A percentile compares a stretch with the other conserved stretches of the same genome.
phyloP scores from a whole-genome alignment of 2,888 invertebrate genomes.

The Yponomeuta malinellus region DNA sequence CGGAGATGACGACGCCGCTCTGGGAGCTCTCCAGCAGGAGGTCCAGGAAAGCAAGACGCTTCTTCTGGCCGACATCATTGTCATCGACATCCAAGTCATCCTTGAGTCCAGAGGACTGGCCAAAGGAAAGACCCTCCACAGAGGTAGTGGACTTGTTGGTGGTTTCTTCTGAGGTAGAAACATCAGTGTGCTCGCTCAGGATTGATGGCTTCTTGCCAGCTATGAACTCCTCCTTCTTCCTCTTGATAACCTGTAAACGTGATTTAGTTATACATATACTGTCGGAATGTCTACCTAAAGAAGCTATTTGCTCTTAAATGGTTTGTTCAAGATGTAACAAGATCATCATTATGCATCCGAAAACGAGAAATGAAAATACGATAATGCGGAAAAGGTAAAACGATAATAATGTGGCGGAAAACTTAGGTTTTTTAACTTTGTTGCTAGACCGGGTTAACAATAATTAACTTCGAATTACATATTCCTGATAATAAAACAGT shows the following conservation, averaged over 20 bases:
- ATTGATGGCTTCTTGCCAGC: constrained; percentile 74
- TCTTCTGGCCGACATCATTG: constrained; percentile 86
- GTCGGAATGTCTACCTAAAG: background rate
- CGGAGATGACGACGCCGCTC: constrained; percentile 81
- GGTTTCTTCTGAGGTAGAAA: constrained; percentile 31
- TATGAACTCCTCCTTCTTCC: constrained; percentile 84
- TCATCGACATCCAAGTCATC: constrained; percentile 89
- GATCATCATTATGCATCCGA: no score
- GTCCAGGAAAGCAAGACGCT: constrained; percentile 91
- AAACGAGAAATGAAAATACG: no score
- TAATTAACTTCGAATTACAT: background rate
- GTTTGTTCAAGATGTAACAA: no score
- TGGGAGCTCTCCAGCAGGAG: constrained; percentile 86
- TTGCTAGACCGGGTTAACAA: background rate
- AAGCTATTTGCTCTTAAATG: no score
- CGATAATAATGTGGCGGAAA: no score
- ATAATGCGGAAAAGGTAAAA: no score
- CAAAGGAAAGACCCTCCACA: constrained; percentile 82
- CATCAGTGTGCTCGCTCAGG: constrained; percentile 36
- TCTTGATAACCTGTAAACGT: constrained; percentile 74
- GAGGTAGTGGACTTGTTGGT: constrained; percentile 45
- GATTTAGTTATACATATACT: constrained; percentile 1
- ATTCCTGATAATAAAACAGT: background rate
- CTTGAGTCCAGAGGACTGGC: constrained; percentile 82
- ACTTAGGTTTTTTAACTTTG: no score